Base-by-base conservation (phyloP, 1,140 invertebrate genomes). In the Antheraea pernyi region DNA sequence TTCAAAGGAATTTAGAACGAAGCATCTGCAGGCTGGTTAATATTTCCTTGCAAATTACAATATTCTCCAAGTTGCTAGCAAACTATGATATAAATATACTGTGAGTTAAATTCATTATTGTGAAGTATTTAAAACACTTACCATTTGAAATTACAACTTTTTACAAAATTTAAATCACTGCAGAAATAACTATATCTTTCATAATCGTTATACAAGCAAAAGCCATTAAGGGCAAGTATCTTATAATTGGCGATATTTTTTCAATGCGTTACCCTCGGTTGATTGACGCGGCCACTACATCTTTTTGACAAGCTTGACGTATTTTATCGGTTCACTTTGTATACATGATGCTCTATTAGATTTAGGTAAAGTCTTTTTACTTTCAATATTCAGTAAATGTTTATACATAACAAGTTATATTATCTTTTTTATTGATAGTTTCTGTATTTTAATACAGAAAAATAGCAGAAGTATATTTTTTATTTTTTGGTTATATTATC, bases 251-350 rank as follows among this genome's bases (percentile, higher is more conserved):
- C 83, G 77, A 71, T 71, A 78, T 88, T 86, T 85, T 84, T 72
- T 79, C 78, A 69, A 65, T 67, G 73, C 71, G 64, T 63, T 64
- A 72, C 68, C 65, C 53, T 72, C 70, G 76, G 61, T 76, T 91
- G 89, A 91, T 84, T 90, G 88, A 91, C 86, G 84, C 71, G 78
- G 74, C 82, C 85, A 86, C 82, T 91, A 91, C 88, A 77, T 89
- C 85, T 87, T 89, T 89, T 87, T 91, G 89, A 91, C 89, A 83
- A 73, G 78, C 65, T 74, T 83, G 81, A 83, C 74, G 78, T 75
- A 77, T 88, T 86, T 82, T 84, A 80, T 83, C 79, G 66, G 72
- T 73, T 78, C 72, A 67, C 59, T 53, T 42, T 67, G 8, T 76
- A 68, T 81, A 91, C 74, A 85, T 82, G 74, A 0, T 83, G 86